Conservation (phyloP, 2,113 vertebrate species). For the Malurus alboscapulatus region DNA sequence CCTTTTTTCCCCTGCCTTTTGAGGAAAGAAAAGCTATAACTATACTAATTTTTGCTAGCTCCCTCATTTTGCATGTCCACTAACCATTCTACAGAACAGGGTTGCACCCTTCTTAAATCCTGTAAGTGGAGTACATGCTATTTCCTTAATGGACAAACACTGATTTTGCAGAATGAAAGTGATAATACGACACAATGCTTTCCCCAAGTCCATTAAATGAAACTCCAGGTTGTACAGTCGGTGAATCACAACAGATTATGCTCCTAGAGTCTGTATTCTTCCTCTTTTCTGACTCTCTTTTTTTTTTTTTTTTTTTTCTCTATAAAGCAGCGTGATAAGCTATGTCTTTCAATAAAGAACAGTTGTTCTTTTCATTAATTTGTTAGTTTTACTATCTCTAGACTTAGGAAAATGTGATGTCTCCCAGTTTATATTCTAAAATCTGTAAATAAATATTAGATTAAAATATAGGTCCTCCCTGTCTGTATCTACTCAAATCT, state of each 20-base stretch:
- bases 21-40: not conserved
- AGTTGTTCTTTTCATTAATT: not conserved
- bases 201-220: constrained; percentile 13
- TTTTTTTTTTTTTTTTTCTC: not conserved
- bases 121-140: not conserved
- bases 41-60: not conserved
- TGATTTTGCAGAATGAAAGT: constrained; percentile 28
- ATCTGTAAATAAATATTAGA: not conserved
- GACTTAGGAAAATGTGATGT: not conserved
- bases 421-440: not conserved
- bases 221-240: not conserved
- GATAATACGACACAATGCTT: not conserved
- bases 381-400: not conserved
- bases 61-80: not conserved
- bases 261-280: not conserved
- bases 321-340: not conserved
- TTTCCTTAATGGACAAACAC: constrained; percentile 20
- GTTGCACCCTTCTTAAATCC: not conserved
- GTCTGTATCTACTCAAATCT: not conserved
- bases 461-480: not conserved
- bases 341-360: not conserved
- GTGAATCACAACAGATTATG: constrained; percentile 35
- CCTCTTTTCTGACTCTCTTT: not conserved
- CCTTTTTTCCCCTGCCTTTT: not conserved
- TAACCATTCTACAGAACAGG: not conserved